Percentiles rank a stretch among this genome's conserved stretches.
Evolutionary conservation across 2,113 vertebrate genomes (phyloP).

Genomic region (Mixornis gularis): DNA sequence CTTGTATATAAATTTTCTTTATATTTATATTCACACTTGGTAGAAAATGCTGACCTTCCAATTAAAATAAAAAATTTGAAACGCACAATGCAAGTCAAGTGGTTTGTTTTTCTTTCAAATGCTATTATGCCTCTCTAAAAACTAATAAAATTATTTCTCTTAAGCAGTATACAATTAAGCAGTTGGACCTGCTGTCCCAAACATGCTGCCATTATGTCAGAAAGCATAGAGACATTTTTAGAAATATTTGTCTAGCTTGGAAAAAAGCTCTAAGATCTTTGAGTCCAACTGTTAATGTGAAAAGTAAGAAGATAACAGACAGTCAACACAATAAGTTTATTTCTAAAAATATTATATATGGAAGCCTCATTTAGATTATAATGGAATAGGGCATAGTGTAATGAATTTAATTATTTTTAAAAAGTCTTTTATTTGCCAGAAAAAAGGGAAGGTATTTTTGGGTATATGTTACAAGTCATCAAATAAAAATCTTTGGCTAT

Average conservation of each 20-base stretch:
- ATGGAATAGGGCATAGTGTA: neutral
- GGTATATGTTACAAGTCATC: neutral
- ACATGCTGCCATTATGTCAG: neutral
- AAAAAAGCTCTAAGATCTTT: neutral
- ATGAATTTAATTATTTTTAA: neutral
- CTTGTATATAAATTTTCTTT: neutral
- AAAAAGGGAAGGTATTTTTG: neutral
- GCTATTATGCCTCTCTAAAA: neutral
- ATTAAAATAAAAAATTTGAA: neutral
- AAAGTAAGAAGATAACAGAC: neutral
- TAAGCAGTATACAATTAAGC: neutral
- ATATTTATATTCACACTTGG: neutral
- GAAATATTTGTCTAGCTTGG: neutral
- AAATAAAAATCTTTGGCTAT: neutral
- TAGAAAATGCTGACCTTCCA: neutral
- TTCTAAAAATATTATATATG: neutral
- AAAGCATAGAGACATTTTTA: neutral
- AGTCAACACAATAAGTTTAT: neutral
- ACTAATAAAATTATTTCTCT: neutral
- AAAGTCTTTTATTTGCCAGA: neutral
- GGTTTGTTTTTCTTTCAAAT: neutral
- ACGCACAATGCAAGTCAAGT: neutral
- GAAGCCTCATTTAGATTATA: neutral
- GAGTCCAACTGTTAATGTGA: accelerated
- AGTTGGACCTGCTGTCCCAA: neutral